Evolutionary conservation across 2,797 vertebrate genomes (phyloP).

Genomic region (Schizopygopsis pylzovi): DNA sequence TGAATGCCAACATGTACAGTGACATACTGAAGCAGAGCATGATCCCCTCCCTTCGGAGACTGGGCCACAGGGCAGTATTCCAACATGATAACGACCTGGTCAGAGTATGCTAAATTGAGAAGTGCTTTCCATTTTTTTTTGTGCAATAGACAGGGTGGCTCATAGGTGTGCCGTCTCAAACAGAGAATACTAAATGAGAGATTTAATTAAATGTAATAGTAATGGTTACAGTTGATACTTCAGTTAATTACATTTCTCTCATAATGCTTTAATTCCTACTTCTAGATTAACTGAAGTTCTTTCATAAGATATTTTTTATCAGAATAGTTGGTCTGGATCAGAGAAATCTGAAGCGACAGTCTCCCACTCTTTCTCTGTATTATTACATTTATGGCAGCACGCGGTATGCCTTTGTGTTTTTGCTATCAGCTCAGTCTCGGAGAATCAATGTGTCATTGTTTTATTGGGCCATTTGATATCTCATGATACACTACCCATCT

Average conservation of each 20-base stretch:
- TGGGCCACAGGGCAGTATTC: too few species aligned
- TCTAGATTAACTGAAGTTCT: conserved; percentile 8
- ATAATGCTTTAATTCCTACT: background rate
- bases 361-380: conserved; percentile 25
- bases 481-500: conserved; percentile 31
- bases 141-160: too few species aligned
- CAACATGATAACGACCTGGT: too few species aligned
- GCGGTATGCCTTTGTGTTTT: conserved; percentile 44
- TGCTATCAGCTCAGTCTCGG: conserved; percentile 36
- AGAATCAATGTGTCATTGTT: conserved; percentile 45
- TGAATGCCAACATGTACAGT: too few species aligned
- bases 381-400: conserved; percentile 42
- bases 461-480: conserved; percentile 36
- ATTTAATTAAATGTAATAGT: too few species aligned
- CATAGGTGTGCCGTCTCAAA: too few species aligned
- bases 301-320: conserved; percentile 23
- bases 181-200: too few species aligned
- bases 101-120: too few species aligned
- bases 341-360: conserved; percentile 16
- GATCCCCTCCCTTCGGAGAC: too few species aligned
- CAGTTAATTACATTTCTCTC: background rate
- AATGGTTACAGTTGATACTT: background rate
- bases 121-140: too few species aligned
- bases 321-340: conserved; percentile 2
- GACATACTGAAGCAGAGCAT: too few species aligned